These are phyloP conservation scores for Octodonta nipae DNA, from an alignment of 2,888 invertebrate genomes.

Conservation along the genomic window DNA sequence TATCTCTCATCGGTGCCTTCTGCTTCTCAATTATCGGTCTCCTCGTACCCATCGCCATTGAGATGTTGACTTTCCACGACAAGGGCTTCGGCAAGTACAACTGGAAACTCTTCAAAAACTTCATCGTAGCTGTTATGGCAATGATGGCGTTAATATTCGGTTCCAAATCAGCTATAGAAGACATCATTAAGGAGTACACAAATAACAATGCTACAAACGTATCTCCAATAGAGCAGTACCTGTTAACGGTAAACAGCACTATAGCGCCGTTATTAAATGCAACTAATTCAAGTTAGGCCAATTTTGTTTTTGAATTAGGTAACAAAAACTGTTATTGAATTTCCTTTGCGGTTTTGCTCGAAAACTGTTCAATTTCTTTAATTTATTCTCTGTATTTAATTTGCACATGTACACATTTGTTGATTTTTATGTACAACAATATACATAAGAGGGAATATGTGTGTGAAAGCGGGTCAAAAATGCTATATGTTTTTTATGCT, in stretches of 20 bases:
- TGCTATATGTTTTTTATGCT: too few relatives aligned
- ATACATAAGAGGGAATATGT: too few relatives aligned
- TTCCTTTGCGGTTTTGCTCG: too few relatives aligned
- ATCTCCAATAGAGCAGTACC: not conserved
- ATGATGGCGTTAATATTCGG: constrained; percentile 72
- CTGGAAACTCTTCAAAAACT: constrained; percentile 68
- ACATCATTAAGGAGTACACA: constrained; percentile 38
- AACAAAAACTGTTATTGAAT: too few relatives aligned
- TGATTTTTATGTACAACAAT: too few relatives aligned
- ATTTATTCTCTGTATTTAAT: too few relatives aligned
- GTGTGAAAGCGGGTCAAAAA: too few relatives aligned
- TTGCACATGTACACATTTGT: too few relatives aligned
- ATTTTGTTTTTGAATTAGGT: too few relatives aligned
- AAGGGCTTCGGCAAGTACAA: constrained; percentile 60
- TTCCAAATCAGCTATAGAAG: constrained; percentile 49
- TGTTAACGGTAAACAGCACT: not conserved
- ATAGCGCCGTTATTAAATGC: constrained; percentile 1
- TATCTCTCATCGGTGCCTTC: constrained; percentile 84
- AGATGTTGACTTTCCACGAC: constrained; percentile 76
- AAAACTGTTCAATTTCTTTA: too few relatives aligned
- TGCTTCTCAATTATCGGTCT: constrained; percentile 86
- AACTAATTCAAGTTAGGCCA: not conserved
- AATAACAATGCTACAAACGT: not conserved
- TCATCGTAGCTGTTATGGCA: constrained; percentile 61
- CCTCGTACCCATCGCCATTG: constrained; percentile 73